phyloP scores from a whole-genome alignment of 2,113 vertebrate genomes.

The Cacatua alba region DNA sequence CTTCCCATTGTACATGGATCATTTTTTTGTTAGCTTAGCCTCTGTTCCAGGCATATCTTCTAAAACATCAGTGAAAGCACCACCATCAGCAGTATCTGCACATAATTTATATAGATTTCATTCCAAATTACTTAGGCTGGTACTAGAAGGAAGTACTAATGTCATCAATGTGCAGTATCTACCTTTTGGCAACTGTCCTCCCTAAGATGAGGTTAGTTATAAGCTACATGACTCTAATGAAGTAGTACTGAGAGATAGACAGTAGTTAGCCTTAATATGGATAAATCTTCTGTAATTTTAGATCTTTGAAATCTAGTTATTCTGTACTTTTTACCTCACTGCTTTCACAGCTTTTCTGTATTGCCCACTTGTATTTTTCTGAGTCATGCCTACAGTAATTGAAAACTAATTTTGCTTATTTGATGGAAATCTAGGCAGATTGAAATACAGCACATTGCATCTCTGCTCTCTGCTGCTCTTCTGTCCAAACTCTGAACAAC shows the following conservation, averaged over 20 bases:
- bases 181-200: background rate
- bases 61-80: background rate
- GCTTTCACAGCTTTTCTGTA: background rate
- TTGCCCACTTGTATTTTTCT: conserved; percentile 18
- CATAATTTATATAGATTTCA: background rate
- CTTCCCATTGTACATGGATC: background rate
- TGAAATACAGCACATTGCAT: background rate
- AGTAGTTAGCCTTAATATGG: background rate
- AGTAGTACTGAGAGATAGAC: background rate
- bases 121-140: background rate
- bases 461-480: conserved; percentile 5
- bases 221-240: background rate
- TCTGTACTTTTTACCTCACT: background rate
- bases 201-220: background rate
- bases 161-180: background rate
- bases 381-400: conserved; percentile 2
- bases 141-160: background rate
- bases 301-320: conserved; percentile 40
- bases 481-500: background rate
- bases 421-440: conserved; percentile 27
- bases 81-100: background rate
- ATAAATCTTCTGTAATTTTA: background rate
- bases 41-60: background rate
- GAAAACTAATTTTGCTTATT: background rate
- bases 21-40: background rate